A percentile compares a stretch with the other conserved stretches of the same genome.
Conservation (phyloP, 2,888 invertebrate genomes). For the Dynastes hyllus region DNA sequence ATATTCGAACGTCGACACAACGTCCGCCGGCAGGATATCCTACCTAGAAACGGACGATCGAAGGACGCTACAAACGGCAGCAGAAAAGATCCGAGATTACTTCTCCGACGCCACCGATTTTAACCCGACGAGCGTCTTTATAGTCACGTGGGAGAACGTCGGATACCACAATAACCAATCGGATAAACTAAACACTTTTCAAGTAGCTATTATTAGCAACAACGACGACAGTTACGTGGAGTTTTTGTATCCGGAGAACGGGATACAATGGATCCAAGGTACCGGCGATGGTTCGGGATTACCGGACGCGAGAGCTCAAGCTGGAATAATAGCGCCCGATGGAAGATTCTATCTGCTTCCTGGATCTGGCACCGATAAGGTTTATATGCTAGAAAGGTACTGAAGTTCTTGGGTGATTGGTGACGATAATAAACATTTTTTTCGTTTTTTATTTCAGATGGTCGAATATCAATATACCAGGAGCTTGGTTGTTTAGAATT, state of each 20-base stretch:
- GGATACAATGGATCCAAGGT: constrained; percentile 94
- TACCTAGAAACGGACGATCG: constrained; percentile 81
- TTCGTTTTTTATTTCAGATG: constrained; percentile 76
- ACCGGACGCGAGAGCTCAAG: constrained; percentile 94
- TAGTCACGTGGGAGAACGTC: constrained; percentile 94
- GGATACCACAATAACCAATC: constrained; percentile 81
- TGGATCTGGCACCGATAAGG: constrained; percentile 94
- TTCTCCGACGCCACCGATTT: constrained; percentile 84
- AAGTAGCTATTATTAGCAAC: constrained; percentile 83
- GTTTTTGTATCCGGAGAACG: constrained; percentile 89
- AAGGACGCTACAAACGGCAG: constrained; percentile 78
- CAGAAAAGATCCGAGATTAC: constrained; percentile 81
- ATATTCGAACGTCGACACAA: constrained; percentile 92
- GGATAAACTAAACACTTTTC: constrained; percentile 91
- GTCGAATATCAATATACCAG: constrained; percentile 89
- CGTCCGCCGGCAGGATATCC: constrained; percentile 81
- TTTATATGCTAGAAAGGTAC: constrained; percentile 85
- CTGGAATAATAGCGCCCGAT: constrained; percentile 91
- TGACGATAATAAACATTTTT: constrained; percentile 7
- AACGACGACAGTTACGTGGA: constrained; percentile 89
- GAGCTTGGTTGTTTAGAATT: constrained; percentile 90
- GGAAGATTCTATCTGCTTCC: constrained; percentile 83
- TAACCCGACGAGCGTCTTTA: constrained; percentile 84
- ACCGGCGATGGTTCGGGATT: constrained; percentile 83
- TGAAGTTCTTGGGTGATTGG: constrained; percentile 51